Base-by-base conservation (phyloP, 2,797 vertebrate species). In the Sebastes taczanowskii region DNA sequence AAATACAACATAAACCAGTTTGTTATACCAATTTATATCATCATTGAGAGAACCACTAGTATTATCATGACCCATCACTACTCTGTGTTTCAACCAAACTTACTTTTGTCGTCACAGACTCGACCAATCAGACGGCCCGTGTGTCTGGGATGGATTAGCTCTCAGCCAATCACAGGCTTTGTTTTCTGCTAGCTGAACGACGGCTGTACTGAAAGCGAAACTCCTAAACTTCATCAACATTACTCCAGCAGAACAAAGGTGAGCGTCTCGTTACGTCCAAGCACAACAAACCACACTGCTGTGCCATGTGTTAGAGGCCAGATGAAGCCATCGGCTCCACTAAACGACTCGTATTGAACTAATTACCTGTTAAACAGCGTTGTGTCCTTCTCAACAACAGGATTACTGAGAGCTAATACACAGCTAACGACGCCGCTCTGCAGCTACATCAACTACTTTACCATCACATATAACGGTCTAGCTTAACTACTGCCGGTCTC, bases 91-190 rank as follows among this genome's bases (percentile, higher is more conserved):
- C 56, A 67, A 7, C 38, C 56, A 32, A 59, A 60, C 22, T 2
- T 2, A 6, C 4, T 2, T 2, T 10, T 7, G 11, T n/a, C 62
- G 65, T 81, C 68, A 62, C 27, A 53, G 2, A 52, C 4, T 34
- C 1, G 25, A 70, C 91, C 91, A 92, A 92, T 93, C 80, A 82
- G 27, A 61, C 0, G 35, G 5, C 2, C 1, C 5, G 4, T 25
- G 11, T 2, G 2, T 18, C 2, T 52, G 27, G 53, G 65, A 64
- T 7, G 6, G 74, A 73, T 16, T 1, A 0, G n/a, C 11, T 63
- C 9, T 84, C 67, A 64, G 71, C 94, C 60, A 95, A 95, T 95
- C 90, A 88, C 8, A 65, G 64, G 30, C 78, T 66, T 80, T 88
- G 81, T 81, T 82, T 77, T 69, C 60, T 7, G 64, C n/a, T 59